These are phyloP conservation scores for Sinella curviseta DNA, from an alignment of 1,140 invertebrate genomes.

Conservation along the genomic window DNA sequence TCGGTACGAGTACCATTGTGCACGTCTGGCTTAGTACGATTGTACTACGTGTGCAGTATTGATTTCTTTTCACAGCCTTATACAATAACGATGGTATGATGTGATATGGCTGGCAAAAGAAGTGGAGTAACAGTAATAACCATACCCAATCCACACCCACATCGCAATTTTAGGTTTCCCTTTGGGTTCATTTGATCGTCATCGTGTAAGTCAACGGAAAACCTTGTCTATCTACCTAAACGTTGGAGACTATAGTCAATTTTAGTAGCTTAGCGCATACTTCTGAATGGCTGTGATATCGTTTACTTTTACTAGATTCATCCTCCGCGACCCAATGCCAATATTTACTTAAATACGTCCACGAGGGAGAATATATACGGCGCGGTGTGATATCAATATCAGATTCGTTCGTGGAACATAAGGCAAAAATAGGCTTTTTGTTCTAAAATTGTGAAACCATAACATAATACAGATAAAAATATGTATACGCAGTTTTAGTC, in stretches of 20 bases:
- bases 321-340: not conserved
- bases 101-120: too few relatives aligned
- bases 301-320: too few relatives aligned
- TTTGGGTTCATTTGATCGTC: conserved; percentile 4
- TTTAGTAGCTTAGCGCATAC: too few relatives aligned
- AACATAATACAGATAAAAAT: not conserved
- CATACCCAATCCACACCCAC: not conserved
- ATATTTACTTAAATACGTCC: not conserved
- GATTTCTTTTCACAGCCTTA: too few relatives aligned
- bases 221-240: too few relatives aligned
- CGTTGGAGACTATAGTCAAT: too few relatives aligned
- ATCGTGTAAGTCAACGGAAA: too few relatives aligned
- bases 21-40: not conserved
- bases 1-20: too few relatives aligned
- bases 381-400: not conserved
- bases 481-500: not conserved
- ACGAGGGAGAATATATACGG: not conserved
- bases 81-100: too few relatives aligned
- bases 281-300: too few relatives aligned
- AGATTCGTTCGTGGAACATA: not conserved
- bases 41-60: not conserved
- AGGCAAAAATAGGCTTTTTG: not conserved
- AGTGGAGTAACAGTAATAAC: not conserved
- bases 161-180: not conserved
- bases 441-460: not conserved